A percentile compares a stretch with the other conserved stretches of the same genome.
These are phyloP conservation scores for Murina feae DNA, from an alignment of 2,113 vertebrate species.

Conservation along the genomic window DNA sequence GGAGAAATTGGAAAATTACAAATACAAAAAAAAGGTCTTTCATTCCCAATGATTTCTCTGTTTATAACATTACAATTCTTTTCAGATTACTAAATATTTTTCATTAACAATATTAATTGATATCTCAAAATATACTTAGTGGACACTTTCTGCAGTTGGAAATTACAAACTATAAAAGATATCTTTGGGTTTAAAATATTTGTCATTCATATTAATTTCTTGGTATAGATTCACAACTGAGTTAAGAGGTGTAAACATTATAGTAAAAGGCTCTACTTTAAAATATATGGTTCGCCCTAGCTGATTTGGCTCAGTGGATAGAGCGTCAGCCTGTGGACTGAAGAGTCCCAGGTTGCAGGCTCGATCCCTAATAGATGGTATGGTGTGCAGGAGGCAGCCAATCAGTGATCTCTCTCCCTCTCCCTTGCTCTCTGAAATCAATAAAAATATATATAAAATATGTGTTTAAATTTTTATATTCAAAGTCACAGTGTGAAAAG, in stretches of 20 bases:
- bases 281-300: not conserved
- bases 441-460: too few species aligned
- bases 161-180: not conserved
- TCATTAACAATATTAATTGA: not conserved
- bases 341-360: too few species aligned
- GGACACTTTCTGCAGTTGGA: not conserved
- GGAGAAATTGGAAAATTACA: not conserved
- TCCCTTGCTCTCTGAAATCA: too few species aligned
- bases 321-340: too few species aligned
- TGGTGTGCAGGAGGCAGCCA: too few species aligned
- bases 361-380: too few species aligned
- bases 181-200: not conserved
- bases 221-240: not conserved
- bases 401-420: too few species aligned
- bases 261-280: not conserved
- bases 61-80: not conserved
- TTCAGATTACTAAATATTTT: not conserved
- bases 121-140: not conserved
- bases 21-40: not conserved
- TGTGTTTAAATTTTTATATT: not conserved
- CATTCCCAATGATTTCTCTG: not conserved
- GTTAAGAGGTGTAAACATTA: not conserved
- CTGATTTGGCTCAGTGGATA: too few species aligned
- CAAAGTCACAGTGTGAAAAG: not conserved
- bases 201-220: not conserved